Conservation (phyloP, 2,113 vertebrate species). For the Shinisaurus crocodilurus region DNA sequence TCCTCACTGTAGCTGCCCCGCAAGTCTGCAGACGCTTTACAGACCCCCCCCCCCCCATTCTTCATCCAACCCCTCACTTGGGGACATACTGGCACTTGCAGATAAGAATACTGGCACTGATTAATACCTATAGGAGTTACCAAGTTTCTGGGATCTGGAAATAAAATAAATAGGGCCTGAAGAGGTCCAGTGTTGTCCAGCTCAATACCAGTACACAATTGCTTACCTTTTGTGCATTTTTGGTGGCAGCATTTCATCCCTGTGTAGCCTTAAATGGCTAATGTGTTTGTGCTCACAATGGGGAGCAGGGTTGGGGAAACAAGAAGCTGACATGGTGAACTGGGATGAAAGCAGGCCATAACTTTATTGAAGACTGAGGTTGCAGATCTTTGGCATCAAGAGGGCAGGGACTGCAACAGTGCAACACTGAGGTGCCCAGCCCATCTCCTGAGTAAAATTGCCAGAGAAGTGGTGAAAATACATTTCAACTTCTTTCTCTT, state of each 20-base stretch:
- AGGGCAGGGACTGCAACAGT: neutral
- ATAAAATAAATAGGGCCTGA: conserved; percentile 46
- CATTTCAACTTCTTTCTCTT: no score
- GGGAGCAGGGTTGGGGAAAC: neutral
- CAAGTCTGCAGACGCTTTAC: neutral
- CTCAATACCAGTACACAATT: conserved; percentile 36
- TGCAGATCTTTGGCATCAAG: neutral
- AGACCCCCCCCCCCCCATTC: neutral
- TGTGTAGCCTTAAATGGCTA: conserved; percentile 33
- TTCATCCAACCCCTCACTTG: neutral
- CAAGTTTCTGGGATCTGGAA: conserved; percentile 57
- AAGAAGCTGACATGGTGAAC: neutral
- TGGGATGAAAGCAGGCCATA: neutral
- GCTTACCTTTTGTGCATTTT: conserved; percentile 28
- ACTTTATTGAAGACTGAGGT: neutral
- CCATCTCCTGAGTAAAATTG: neutral
- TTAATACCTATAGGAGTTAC: conserved; percentile 39
- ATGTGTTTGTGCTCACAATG: neutral
- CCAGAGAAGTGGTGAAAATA: no score
- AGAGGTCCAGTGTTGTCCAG: neutral
- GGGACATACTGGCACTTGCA: conserved; percentile 53
- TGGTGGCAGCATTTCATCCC: conserved; percentile 39
- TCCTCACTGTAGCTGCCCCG: conserved; percentile 34
- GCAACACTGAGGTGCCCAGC: neutral
- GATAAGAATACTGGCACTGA: conserved; percentile 61